A percentile compares a stretch with the other conserved stretches of the same genome.
phyloP scores from a whole-genome alignment of 1,140 invertebrate genomes.

The Formica exsecta region DNA sequence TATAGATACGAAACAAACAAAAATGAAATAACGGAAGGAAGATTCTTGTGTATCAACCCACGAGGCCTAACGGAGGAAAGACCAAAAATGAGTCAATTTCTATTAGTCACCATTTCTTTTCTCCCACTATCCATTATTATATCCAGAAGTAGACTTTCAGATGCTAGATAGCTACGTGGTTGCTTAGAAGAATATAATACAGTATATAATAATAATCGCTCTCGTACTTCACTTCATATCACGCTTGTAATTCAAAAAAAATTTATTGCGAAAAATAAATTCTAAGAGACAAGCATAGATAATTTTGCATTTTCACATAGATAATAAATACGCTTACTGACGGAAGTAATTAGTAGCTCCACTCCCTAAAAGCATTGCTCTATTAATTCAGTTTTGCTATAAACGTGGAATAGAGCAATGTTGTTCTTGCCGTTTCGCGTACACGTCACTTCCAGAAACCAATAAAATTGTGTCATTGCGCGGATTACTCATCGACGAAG shows the following conservation, averaged over 20 bases:
- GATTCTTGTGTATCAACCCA: neutral
- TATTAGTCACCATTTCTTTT: constrained; percentile 16
- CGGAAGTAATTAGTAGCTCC: neutral
- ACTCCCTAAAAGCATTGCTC: neutral
- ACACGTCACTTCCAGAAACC: neutral
- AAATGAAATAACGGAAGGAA: neutral
- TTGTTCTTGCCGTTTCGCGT: neutral
- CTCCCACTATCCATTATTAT: constrained; percentile 44
- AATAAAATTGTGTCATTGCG: constrained; percentile 36
- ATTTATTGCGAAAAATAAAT: neutral
- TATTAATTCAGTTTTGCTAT: neutral
- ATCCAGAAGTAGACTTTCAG: neutral
- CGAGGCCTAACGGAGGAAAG: neutral
- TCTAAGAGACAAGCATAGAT: neutral
- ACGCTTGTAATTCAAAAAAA: neutral
- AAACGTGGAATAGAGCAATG: neutral
- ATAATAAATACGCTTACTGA: neutral
- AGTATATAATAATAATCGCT: neutral
- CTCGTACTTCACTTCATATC: neutral
- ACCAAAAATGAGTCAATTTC: neutral
- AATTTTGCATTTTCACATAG: neutral
- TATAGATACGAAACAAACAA: neutral
- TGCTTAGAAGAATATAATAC: neutral
- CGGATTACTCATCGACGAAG: constrained; percentile 65
- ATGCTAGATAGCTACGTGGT: neutral